A percentile compares a stretch with the other conserved stretches of the same genome.
These are phyloP conservation scores for Melanotaenia pygmaea DNA, from an alignment of 2,797 vertebrate species.

Conservation along the genomic window DNA sequence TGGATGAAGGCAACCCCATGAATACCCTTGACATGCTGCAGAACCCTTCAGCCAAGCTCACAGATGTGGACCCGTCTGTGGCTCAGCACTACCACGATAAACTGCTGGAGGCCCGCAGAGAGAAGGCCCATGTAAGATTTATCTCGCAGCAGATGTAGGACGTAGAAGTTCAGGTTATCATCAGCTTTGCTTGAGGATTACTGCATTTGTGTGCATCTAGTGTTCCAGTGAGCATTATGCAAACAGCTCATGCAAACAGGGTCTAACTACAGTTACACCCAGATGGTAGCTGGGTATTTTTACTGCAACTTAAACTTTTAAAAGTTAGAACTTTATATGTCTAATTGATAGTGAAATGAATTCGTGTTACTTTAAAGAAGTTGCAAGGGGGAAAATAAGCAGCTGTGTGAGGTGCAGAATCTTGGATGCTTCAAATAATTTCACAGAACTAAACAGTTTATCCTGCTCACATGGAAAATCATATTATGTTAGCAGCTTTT, in stretches of 20 bases:
- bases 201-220: conserved; percentile 8
- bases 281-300: background rate
- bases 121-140: conserved; percentile 93
- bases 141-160: background rate
- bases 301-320: conserved; percentile 1
- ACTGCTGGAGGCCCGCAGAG: conserved; percentile 91
- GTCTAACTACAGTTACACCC: conserved; percentile 35
- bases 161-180: background rate
- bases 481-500: too few species aligned
- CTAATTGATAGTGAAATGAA: background rate
- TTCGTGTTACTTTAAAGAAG: background rate
- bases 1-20: conserved; percentile 90
- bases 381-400: background rate
- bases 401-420: background rate
- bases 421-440: background rate
- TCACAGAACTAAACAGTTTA: background rate
- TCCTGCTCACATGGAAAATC: too few species aligned
- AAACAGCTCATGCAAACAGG: conserved; percentile 63
- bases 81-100: conserved; percentile 98
- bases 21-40: conserved; percentile 91
- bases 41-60: conserved; percentile 92
- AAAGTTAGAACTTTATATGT: background rate
- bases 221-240: conserved; percentile 33
- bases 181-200: background rate
- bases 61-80: conserved; percentile 86